Evolutionary conservation across 2,888 invertebrate species (phyloP), one percentile per base, ranked within the genome.

Genomic region (Orthosia incerta): DNA sequence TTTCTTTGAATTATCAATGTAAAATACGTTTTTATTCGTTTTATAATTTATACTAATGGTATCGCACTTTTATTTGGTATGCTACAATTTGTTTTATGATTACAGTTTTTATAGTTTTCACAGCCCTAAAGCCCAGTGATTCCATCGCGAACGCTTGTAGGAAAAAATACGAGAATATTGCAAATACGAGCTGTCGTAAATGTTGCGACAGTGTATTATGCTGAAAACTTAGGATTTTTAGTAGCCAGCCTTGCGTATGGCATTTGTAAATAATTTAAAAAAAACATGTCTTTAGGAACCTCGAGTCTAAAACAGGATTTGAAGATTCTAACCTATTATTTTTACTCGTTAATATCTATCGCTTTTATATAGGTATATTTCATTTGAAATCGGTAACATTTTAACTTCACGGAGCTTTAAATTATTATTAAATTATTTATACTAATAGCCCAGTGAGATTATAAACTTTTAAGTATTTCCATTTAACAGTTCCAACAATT

Each of bases 371-470:
- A 87, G 82, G 68, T 84, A 81, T 74, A 79, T 82, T 86, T 76
- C 73, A 74, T 79, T 83, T 74, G 45, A 77, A 81, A 79, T 84
- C 75, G 73, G 79, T 83, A 80, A 85, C 75, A 74, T 80, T 78
- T 82, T 76, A 83, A 85, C 83, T 85, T 88, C 86, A 80, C 69
- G 80, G 86, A 91, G 90, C 91, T 91, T 90, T 90, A 92, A 92
- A 91, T 91, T 89, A 90, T 89, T 87, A 83, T 88, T 88, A 87
- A 88, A 86, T 88, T 86, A 86, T 86, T 80, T 87, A 85, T 86
- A 88, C 81, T 88, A 89, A 90, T 91, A 90, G 92, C 91, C 92
- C 92, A 92, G 91, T 93, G 92, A 93, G 93, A 93, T 93, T 92
- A 89, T 92, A 84, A 85, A 80, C 73, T 56, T 80, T 71, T 85